A percentile compares a stretch with the other conserved stretches of the same genome.
Evolutionary conservation across 2,888 invertebrate genomes (phyloP).

Genomic region (Calameuta idolon): DNA sequence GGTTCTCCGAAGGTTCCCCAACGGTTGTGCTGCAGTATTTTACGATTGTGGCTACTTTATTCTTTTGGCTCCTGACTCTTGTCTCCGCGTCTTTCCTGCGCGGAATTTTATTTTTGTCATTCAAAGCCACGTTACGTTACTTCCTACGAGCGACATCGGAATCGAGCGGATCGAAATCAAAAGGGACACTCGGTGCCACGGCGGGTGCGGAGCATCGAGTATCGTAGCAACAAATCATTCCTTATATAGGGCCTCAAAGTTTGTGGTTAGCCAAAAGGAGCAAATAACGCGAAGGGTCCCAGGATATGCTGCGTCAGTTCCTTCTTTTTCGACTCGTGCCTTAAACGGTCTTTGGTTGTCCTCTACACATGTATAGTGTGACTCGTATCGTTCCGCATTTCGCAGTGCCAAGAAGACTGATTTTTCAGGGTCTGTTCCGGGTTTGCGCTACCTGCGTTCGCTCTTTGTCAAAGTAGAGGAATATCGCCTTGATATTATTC

Average conservation of each 20-base stretch:
- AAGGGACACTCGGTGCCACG: background rate
- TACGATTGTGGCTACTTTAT: too few species aligned
- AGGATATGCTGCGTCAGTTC: slow-evolving; percentile 44
- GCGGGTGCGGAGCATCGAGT: slow-evolving; percentile 12
- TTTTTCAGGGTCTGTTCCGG: slow-evolving; percentile 50
- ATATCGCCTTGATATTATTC: slow-evolving; percentile 20
- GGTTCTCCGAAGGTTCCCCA: too few species aligned
- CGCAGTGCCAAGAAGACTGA: slow-evolving; percentile 52
- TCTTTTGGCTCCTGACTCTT: too few species aligned
- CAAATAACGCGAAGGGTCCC: slow-evolving; percentile 33
- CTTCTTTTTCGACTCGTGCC: slow-evolving; percentile 23
- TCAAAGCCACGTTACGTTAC: too few species aligned
- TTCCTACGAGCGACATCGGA: too few species aligned
- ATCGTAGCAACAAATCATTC: slow-evolving; percentile 38
- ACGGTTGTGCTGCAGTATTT: too few species aligned
- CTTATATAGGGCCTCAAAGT: slow-evolving; percentile 42
- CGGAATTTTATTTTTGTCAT: too few species aligned
- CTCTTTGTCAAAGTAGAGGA: slow-evolving; percentile 35
- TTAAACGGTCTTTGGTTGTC: background rate
- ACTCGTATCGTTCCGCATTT: slow-evolving; percentile 25
- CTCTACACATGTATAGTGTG: too few species aligned
- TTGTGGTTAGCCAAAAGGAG: slow-evolving; percentile 29
- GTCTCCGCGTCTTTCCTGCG: too few species aligned
- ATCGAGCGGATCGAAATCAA: too few species aligned
- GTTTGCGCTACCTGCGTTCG: background rate